These are phyloP conservation scores for Allygus modestus DNA, from an alignment of 2,888 invertebrate genomes.

Conservation along the genomic window DNA sequence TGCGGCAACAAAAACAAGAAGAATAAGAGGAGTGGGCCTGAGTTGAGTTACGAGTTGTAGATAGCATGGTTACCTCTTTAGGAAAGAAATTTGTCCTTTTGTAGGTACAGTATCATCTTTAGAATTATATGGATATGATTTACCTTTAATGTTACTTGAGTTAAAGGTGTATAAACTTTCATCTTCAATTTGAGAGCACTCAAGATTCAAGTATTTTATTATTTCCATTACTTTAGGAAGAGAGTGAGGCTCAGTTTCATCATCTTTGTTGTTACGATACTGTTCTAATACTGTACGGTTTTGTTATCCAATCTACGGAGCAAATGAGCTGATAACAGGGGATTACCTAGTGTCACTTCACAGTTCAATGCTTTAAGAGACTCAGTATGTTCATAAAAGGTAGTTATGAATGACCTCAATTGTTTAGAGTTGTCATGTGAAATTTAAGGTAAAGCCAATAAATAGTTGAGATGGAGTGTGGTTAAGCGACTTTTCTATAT, in stretches of 20 bases:
- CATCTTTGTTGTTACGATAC: no score
- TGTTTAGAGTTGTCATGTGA: no score
- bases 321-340: not conserved
- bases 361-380: not conserved
- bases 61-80: not conserved
- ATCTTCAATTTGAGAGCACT: not conserved
- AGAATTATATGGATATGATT: not conserved
- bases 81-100: not conserved
- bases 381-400: constrained; percentile 3
- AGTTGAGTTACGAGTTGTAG: not conserved
- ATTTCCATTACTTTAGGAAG: constrained; percentile 9
- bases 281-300: not conserved
- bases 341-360: not conserved
- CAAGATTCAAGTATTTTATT: not conserved
- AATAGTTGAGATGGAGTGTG: no score
- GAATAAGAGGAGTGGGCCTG: no score
- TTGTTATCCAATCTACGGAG: not conserved
- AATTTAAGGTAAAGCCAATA: no score
- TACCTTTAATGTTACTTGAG: no score
- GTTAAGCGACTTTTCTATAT: no score
- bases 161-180: no score
- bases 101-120: not conserved
- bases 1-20: no score
- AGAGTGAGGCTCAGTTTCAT: no score
- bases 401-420: no score